Percentiles rank a stretch among this genome's conserved stretches.
phyloP scores from a whole-genome alignment of 1,140 invertebrate species.

The Pseudobourletiella spinata region DNA sequence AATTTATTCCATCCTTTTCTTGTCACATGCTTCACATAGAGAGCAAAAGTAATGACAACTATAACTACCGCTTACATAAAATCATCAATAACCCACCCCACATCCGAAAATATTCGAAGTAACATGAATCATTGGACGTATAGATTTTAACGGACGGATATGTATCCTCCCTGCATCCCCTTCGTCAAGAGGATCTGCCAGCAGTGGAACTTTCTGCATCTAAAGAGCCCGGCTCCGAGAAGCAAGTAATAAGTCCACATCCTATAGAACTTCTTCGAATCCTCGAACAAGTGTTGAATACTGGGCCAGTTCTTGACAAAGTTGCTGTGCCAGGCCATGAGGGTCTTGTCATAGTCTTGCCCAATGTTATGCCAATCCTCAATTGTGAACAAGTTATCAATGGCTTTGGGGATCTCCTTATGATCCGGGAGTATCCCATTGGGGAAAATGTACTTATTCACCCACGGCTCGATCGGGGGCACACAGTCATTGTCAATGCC shows the following conservation, averaged over 20 bases:
- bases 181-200: constrained; percentile 16
- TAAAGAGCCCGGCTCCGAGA: constrained; percentile 1
- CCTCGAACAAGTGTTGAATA: not conserved
- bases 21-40: too few species aligned
- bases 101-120: not conserved
- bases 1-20: not conserved
- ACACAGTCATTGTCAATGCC: constrained; percentile 18
- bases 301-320: constrained; percentile 13
- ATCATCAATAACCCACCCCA: too few species aligned
- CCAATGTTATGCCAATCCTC: constrained; percentile 29
- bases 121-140: not conserved
- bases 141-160: constrained; percentile 3
- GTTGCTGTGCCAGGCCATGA: constrained; percentile 14
- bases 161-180: constrained; percentile 1
- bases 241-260: constrained; percentile 19
- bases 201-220: constrained; percentile 1
- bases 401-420: constrained; percentile 11
- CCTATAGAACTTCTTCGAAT: constrained; percentile 10
- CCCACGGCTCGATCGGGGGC: constrained; percentile 21
- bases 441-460: constrained; percentile 32
- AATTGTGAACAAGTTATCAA: constrained; percentile 20
- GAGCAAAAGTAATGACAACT: not conserved
- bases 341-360: constrained; percentile 6
- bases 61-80: not conserved
- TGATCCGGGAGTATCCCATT: constrained; percentile 25